These are phyloP conservation scores for Neodon shergylaensis DNA, from an alignment of 2,113 vertebrate species.

Conservation along the genomic window DNA sequence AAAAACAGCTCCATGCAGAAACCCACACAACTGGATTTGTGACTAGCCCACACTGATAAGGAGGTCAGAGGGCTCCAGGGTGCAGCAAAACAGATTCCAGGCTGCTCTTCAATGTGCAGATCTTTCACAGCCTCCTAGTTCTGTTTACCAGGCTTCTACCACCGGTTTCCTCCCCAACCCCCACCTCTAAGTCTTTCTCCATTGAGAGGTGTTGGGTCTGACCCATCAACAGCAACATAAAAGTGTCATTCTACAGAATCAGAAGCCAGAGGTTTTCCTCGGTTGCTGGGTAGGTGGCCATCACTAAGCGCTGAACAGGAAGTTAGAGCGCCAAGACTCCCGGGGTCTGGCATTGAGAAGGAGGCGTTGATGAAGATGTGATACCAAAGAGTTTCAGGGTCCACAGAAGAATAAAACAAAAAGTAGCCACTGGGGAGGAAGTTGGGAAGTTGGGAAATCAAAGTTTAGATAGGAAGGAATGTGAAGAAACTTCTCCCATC, in stretches of 20 bases:
- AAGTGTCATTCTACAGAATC: neutral
- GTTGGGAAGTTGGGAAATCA: too few species aligned
- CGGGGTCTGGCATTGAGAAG: neutral
- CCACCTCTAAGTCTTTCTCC: neutral
- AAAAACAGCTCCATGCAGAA: neutral
- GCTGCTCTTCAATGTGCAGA: constrained; percentile 3
- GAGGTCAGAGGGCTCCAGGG: neutral
- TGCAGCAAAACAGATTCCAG: neutral
- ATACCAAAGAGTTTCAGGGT: neutral
- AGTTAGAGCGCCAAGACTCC: neutral
- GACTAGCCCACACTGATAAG: neutral
- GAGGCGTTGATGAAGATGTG: neutral
- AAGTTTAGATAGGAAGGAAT: neutral
- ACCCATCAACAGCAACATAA: constrained; percentile 16
- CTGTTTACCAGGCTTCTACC: constrained; percentile 44
- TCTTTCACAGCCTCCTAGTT: constrained; percentile 29
- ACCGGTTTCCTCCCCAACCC: neutral
- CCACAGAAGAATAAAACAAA: neutral
- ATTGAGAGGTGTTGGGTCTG: constrained; percentile 21
- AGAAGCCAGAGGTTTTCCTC: constrained; percentile 55
- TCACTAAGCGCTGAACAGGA: neutral
- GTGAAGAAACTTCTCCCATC: neutral
- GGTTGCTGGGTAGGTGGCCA: neutral
- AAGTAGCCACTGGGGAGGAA: neutral
- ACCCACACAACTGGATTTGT: constrained; percentile 13